Conservation (phyloP, 92 coral and sea anemone species). For the Hydrozoanthus gracilis region DNA sequence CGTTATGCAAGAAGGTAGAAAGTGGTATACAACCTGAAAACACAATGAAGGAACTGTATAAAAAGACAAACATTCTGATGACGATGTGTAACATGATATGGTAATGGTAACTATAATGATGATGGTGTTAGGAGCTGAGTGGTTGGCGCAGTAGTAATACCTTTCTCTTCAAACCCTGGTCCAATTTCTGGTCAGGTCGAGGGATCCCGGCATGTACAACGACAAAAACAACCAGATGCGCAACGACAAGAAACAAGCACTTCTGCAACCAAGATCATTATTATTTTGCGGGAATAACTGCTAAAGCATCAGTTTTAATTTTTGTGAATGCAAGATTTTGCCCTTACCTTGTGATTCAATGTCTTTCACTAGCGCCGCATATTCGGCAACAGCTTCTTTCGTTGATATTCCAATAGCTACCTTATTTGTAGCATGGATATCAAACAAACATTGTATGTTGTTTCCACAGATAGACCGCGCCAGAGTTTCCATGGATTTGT, state of each 20-base stretch:
- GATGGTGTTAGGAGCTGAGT: not conserved
- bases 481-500: conserved; percentile 52
- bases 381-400: conserved; percentile 50
- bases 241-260: no score
- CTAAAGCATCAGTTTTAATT: no score
- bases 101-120: not conserved
- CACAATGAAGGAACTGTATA: no score
- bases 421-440: conserved; percentile 71
- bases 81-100: not conserved
- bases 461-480: conserved; percentile 72
- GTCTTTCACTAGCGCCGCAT: conserved; percentile 52
- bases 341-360: conserved; percentile 50
- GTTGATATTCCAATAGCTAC: conserved; percentile 73
- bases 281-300: no score
- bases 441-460: conserved; percentile 75
- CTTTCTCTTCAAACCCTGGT: no score
- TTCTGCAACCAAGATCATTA: no score
- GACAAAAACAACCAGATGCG: no score
- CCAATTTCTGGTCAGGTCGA: no score
- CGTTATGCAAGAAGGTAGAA: not conserved
- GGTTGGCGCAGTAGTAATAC: no score
- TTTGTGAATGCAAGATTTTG: no score
- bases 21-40: conserved; percentile 31
- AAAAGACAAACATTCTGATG: no score
- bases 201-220: no score